Evolutionary conservation across 2,888 invertebrate genomes (phyloP), one percentile per base, ranked within the genome.

Genomic region (Dicycla oo): DNA sequence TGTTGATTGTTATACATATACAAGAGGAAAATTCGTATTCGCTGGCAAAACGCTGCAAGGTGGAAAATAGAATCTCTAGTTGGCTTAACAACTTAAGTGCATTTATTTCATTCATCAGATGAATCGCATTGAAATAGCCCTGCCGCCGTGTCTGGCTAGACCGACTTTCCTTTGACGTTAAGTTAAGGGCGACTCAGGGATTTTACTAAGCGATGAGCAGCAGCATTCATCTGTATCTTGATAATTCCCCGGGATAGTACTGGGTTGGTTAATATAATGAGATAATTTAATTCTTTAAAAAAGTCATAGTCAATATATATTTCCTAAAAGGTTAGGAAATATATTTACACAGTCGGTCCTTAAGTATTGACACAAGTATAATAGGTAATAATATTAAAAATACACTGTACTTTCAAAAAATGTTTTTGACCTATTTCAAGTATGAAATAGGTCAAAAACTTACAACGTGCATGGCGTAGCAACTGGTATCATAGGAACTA

Each of bases 71-170:
- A 61, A 79, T 15, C 43, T 47, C 20, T 53, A 47, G 26, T 67
- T 61, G 38, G n/a, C n/a, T n/a, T n/a, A n/a, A n/a, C n/a, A n/a
- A n/a, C n/a, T n/a, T n/a, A n/a, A n/a, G n/a, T n/a, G 11, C 34
- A 11, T 70, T 78, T 1, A 56, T 67, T 67, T 63, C 11, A 51
- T 64, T 57, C 53, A 65, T 63, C 57, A 54, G 23, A 66, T 40
- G 23, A 49, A 67, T 23, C 47, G 45, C 30, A n/a, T 30, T 58
- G 38, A 51, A 56, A n/a, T 43, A 54, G n/a, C 23, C 38, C 40
- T 57, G 40, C 23, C 20, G 5, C 30, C 8, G 15, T 8, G 38
- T 20, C 38, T 47, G 40, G 60, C 64, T 54, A 20, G 4, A 4
- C 11, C 26, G 51, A 40, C 20, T 66, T 23, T 23, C 23, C 38